Evolutionary conservation across 2,113 vertebrate species (phyloP).

Genomic region (Antigone vipio): DNA sequence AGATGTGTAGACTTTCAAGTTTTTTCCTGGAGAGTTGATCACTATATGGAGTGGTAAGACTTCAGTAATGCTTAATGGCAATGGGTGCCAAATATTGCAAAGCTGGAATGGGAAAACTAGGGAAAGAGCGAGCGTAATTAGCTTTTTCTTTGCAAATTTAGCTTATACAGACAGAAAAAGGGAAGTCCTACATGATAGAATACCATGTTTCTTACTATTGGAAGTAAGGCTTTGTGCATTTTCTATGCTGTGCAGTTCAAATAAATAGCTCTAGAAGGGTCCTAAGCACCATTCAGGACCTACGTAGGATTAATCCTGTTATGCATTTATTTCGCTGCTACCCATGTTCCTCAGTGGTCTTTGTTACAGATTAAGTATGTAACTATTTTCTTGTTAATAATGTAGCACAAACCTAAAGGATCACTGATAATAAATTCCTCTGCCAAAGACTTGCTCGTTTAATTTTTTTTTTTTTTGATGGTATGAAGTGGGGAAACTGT

Average conservation of each 20-base stretch:
- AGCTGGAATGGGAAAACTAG: background rate
- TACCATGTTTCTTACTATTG: background rate
- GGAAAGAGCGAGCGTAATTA: background rate
- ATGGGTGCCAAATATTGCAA: background rate
- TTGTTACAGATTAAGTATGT: background rate
- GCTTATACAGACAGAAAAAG: background rate
- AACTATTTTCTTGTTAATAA: background rate
- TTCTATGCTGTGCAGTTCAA: background rate
- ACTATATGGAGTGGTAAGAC: background rate
- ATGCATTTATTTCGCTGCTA: background rate
- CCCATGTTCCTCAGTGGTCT: background rate
- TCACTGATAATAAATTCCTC: background rate
- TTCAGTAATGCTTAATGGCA: background rate
- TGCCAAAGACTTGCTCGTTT: background rate
- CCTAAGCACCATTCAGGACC: background rate
- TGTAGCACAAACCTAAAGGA: background rate
- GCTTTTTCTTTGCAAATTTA: background rate
- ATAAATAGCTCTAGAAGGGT: background rate
- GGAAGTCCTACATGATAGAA: background rate
- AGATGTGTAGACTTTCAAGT: background rate
- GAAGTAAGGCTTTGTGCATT: background rate
- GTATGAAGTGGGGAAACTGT: background rate
- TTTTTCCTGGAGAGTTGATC: slow-evolving; percentile 8
- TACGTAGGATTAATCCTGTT: background rate
- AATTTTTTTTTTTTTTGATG: background rate